Conservation (phyloP, 2,113 vertebrate species). For the Beaufortia kweichowensis region DNA sequence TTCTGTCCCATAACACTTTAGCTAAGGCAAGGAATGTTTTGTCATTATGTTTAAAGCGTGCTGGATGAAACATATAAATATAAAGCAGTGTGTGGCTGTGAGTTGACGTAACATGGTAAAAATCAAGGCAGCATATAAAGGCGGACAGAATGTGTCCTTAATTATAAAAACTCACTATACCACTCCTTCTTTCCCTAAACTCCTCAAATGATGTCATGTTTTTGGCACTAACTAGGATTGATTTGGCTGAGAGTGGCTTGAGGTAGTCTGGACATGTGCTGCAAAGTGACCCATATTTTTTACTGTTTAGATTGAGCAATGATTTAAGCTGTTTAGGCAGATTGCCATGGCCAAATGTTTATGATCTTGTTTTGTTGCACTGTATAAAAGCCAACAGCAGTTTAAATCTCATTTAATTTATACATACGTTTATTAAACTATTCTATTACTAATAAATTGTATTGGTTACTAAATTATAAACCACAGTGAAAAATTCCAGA, state of each 20-base stretch:
- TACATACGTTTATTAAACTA: no score
- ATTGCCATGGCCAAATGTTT: not conserved
- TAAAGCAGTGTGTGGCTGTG: conserved; percentile 13
- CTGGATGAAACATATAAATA: not conserved
- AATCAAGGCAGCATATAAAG: conserved; percentile 22
- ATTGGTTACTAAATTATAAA: no score
- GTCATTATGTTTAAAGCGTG: not conserved
- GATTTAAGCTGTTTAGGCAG: not conserved
- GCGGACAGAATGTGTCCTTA: conserved; percentile 32
- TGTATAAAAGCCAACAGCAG: not conserved
- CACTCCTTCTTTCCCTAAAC: conserved; percentile 18
- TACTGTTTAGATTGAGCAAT: not conserved
- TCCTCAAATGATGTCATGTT: conserved; percentile 33
- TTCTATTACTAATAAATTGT: no score
- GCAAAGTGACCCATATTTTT: conserved; percentile 9
- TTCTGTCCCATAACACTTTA: conserved; percentile 11
- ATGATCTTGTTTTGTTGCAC: not conserved
- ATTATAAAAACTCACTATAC: conserved; percentile 34
- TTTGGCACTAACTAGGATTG: conserved; percentile 17
- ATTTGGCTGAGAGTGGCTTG: conserved; percentile 6
- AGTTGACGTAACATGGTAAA: conserved; percentile 23
- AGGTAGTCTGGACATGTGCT: not conserved
- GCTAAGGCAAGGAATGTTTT: not conserved
- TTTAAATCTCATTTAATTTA: no score
- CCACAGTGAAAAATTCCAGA: no score